These are phyloP conservation scores for Canis aureus DNA, from an alignment of 2,113 vertebrate species.

Conservation along the genomic window DNA sequence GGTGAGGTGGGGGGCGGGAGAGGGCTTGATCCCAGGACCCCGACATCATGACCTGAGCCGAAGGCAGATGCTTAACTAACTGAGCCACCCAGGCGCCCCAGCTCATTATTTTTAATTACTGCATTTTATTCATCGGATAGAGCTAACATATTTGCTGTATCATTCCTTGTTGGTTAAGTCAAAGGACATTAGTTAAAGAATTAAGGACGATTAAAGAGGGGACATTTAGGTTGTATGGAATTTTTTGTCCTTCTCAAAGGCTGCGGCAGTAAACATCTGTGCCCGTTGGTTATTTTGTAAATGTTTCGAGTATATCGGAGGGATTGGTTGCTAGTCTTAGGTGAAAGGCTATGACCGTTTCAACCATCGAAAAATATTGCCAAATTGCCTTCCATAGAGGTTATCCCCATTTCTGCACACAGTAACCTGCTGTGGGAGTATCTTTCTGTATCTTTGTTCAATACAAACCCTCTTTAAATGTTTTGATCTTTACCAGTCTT, in stretches of 20 bases:
- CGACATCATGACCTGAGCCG: neutral
- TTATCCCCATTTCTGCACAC: neutral
- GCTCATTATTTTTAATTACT: neutral
- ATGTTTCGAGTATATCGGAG: neutral
- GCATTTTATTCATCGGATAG: neutral
- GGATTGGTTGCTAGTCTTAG: neutral
- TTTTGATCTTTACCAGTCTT: neutral
- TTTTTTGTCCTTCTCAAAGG: neutral
- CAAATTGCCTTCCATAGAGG: neutral
- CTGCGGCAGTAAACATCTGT: neutral
- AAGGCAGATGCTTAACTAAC: neutral
- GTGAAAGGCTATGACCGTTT: neutral
- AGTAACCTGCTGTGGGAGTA: neutral
- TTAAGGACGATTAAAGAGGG: neutral
- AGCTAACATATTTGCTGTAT: neutral
- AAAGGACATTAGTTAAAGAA: neutral
- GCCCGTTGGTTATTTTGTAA: neutral
- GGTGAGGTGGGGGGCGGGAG: no score
- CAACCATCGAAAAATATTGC: neutral
- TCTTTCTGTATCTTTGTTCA: neutral
- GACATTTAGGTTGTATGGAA: neutral
- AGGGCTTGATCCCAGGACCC: no score
- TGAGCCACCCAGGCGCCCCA: no score
- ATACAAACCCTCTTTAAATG: neutral
- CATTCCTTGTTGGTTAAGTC: neutral